Percentiles rank a stretch among this genome's conserved stretches.
phyloP scores from a whole-genome alignment of 2,113 vertebrate genomes.

The Oncorhynchus kisutch region DNA sequence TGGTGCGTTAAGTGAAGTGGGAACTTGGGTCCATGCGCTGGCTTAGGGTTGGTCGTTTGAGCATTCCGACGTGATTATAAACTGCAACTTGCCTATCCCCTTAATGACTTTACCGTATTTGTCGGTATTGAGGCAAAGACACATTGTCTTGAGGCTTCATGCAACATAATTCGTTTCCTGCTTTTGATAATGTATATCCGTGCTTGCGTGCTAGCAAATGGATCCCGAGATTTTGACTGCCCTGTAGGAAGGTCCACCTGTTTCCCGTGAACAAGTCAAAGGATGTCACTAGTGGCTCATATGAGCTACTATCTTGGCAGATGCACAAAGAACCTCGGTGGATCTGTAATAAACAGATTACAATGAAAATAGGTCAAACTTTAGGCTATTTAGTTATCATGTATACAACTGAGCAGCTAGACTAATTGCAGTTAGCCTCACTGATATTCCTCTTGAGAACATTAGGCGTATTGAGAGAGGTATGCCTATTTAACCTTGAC shows the following conservation, averaged over 20 bases:
- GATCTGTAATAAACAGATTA: slow-evolving; percentile 13
- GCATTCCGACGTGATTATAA: slow-evolving; percentile 8
- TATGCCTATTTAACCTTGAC: slow-evolving; percentile 57
- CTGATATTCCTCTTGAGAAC: slow-evolving; percentile 24
- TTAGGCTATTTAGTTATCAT: not conserved
- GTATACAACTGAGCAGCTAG: slow-evolving; percentile 8
- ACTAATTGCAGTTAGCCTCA: slow-evolving; percentile 30
- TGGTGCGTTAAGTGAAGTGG: slow-evolving; percentile 58
- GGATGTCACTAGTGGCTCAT: slow-evolving; percentile 20
- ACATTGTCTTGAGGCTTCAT: slow-evolving; percentile 49
- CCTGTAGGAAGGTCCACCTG: slow-evolving; percentile 33
- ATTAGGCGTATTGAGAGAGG: not conserved
- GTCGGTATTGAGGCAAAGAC: slow-evolving; percentile 4
- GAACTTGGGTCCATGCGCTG: slow-evolving; percentile 24
- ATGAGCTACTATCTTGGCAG: slow-evolving; percentile 15
- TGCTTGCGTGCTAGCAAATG: slow-evolving; percentile 7
- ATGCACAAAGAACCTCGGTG: not conserved
- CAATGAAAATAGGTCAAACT: not conserved
- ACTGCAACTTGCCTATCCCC: not conserved
- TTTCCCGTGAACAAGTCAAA: slow-evolving; percentile 32
- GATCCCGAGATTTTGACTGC: not conserved
- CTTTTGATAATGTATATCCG: slow-evolving; percentile 38
- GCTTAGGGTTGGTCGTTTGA: slow-evolving; percentile 13
- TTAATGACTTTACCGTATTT: slow-evolving; percentile 39
- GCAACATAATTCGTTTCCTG: slow-evolving; percentile 50